Conservation (phyloP, 92 coral and sea anemone genomes). For the Isaurus tuberculatus region DNA sequence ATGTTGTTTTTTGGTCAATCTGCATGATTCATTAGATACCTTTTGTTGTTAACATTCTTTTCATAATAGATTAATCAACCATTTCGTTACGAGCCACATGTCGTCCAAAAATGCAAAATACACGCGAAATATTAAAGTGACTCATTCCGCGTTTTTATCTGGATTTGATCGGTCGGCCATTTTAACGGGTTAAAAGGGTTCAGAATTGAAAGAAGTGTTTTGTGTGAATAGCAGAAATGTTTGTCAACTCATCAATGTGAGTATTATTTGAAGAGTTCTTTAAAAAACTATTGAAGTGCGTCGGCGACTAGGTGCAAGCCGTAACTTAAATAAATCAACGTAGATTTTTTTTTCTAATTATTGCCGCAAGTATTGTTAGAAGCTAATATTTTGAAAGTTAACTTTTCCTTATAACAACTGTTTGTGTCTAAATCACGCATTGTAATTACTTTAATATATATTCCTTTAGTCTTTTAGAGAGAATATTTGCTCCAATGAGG, state of each 20-base stretch:
- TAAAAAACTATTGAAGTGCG: not conserved
- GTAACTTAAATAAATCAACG: no score
- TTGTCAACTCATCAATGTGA: not conserved
- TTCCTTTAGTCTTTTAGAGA: conserved; percentile 1
- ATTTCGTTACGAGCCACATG: conserved; percentile 26
- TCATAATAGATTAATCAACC: conserved; percentile 24
- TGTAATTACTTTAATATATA: not conserved
- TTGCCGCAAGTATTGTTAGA: no score
- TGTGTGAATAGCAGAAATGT: conserved; percentile 6
- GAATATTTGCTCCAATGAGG: not conserved
- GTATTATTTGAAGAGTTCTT: not conserved
- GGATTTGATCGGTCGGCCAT: not conserved
- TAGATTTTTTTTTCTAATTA: no score
- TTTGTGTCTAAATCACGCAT: not conserved
- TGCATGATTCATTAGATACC: not conserved
- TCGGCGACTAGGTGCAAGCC: no score
- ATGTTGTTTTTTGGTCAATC: not conserved
- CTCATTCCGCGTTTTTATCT: not conserved
- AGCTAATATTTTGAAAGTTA: no score
- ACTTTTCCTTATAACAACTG: no score
- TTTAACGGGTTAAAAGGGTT: not conserved
- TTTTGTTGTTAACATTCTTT: not conserved
- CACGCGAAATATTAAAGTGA: conserved; percentile 23
- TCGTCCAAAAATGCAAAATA: conserved; percentile 27
- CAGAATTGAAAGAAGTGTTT: not conserved